Evolutionary conservation across 2,888 invertebrate genomes (phyloP), one percentile per base, ranked within the genome.

Genomic region (Diarsia dahlii): DNA sequence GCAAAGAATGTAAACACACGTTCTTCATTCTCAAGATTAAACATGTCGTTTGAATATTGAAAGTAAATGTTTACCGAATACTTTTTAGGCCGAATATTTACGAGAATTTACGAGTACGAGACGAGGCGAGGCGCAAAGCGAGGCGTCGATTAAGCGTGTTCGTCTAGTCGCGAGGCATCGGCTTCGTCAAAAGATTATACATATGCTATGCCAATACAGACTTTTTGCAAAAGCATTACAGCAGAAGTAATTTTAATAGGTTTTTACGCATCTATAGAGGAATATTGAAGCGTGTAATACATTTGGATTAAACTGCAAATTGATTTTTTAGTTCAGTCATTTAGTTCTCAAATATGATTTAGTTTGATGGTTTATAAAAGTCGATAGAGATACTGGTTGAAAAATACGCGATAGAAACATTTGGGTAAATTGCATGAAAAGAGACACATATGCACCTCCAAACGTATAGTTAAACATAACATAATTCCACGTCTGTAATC

Each of bases 31-130:
- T 79, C 74, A 65, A 91, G 90, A 91, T 92, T 90, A 91, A 91
- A 91, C 87, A 89, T 87, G 91, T 89, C 91, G 87, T 89, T 90
- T 89, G 89, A 88, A 91, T 90, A 92, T 92, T 89, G 91, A 91
- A 91, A 85, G 89, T 84, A 91, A 92, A 92, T 90, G 88, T 92
- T 91, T 89, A 84, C 76, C 66, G 85, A 74, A 82, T 81, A 86
- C 84, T 77, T 91, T 91, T 89, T 86, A 81, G 86, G 85, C 86
- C 80, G 75, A 62, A 81, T 63, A 79, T 89, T 84, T 87, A 89
- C 75, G 86, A 86, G 89, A 89, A 89, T 91, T 91, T 91, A 88
- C 85, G 87, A 88, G 81, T 88, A 86, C 82, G 84, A 87, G 75
- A 69, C 39, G 85, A 23, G 13, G 63, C 50, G 54, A 52, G 18